Percentiles rank a stretch among this genome's conserved stretches.
These are phyloP conservation scores for Caranx ignobilis DNA, from an alignment of 2,113 vertebrate genomes.

Conservation along the genomic window DNA sequence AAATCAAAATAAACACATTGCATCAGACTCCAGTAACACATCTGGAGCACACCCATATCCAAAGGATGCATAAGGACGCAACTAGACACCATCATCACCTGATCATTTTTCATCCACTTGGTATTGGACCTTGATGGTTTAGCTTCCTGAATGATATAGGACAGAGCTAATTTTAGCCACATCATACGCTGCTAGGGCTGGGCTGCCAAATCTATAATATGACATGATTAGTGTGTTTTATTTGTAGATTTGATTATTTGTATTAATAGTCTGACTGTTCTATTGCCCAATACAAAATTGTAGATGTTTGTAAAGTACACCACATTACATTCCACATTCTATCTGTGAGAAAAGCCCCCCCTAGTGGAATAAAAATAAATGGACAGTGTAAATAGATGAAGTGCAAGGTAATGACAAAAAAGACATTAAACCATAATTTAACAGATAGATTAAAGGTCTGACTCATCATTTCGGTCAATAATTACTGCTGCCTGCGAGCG, in stretches of 20 bases:
- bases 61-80: background rate
- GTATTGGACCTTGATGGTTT: background rate
- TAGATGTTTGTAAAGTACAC: background rate
- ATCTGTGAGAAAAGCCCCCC: conserved; percentile 16
- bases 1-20: background rate
- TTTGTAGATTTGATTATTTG: background rate
- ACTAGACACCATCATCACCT: background rate
- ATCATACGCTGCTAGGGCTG: background rate
- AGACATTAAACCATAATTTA: background rate
- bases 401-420: background rate
- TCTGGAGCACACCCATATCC: background rate
- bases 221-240: background rate
- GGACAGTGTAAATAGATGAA: background rate
- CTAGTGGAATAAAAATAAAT: conserved; percentile 36
- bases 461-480: background rate
- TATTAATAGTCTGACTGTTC: background rate
- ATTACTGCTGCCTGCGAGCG: background rate
- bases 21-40: background rate
- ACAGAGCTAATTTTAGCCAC: background rate
- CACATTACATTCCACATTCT: background rate
- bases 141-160: background rate
- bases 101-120: background rate
- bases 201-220: background rate
- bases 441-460: background rate
- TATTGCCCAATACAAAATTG: too few relatives aligned